These are phyloP conservation scores for Lepisosteus osseus DNA, from an alignment of 2,113 vertebrate genomes.

Conservation along the genomic window DNA sequence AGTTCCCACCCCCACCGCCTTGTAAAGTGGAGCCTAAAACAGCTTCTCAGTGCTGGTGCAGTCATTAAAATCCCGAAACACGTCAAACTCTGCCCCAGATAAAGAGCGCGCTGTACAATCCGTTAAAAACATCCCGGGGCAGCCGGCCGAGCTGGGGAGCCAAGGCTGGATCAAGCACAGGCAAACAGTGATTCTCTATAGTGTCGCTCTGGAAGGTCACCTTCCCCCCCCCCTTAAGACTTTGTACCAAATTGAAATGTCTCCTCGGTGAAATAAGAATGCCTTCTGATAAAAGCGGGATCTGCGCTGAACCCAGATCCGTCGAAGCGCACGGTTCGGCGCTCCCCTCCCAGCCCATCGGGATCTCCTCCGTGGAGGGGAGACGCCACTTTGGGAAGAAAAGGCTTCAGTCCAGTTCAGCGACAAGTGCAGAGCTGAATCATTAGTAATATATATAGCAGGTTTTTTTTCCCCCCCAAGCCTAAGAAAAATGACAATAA, in stretches of 20 bases:
- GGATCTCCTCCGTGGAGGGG: slow-evolving; percentile 42
- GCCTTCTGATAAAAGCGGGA: slow-evolving; percentile 51
- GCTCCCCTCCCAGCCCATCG: slow-evolving; percentile 47
- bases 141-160: slow-evolving; percentile 62
- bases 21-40: slow-evolving; percentile 43
- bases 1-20: slow-evolving; percentile 24
- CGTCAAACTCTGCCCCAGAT: neutral
- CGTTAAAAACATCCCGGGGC: slow-evolving; percentile 36
- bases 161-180: slow-evolving; percentile 73
- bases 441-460: slow-evolving; percentile 52
- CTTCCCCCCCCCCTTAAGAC: slow-evolving; percentile 54
- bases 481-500: slow-evolving; percentile 68
- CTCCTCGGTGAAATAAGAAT: slow-evolving; percentile 27
- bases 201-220: slow-evolving; percentile 62
- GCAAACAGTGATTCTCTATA: slow-evolving; percentile 66
- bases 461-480: slow-evolving; percentile 59
- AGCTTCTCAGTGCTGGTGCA: slow-evolving; percentile 66
- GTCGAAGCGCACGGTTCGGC: slow-evolving; percentile 62
- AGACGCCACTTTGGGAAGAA: slow-evolving; percentile 42
- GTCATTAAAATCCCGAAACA: slow-evolving; percentile 41
- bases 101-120: neutral
- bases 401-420: slow-evolving; percentile 55
- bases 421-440: slow-evolving; percentile 65
- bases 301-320: slow-evolving; percentile 46
- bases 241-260: slow-evolving; percentile 60